A percentile compares a stretch with the other conserved stretches of the same genome.
phyloP scores from a whole-genome alignment of 1,140 invertebrate genomes.

The Drosophila eugracilis region DNA sequence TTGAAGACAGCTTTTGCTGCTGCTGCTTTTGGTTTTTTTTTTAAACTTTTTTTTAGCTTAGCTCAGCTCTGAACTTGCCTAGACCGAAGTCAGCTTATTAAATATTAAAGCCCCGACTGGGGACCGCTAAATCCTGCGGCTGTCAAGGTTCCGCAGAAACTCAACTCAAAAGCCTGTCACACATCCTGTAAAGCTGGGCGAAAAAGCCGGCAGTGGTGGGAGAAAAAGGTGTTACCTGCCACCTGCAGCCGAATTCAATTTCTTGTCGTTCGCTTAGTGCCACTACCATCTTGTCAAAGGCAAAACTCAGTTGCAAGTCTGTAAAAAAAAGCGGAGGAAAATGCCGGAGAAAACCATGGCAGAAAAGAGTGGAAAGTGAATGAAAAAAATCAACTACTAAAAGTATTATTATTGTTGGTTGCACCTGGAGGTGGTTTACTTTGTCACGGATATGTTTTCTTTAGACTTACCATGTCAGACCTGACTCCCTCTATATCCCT shows the following conservation, averaged over 20 bases:
- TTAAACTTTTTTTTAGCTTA: slow-evolving; percentile 26
- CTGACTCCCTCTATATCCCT: background rate
- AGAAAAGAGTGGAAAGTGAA: slow-evolving; percentile 2
- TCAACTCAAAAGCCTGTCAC: slow-evolving; percentile 65
- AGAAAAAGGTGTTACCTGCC: slow-evolving; percentile 24
- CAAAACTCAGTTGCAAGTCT: slow-evolving; percentile 58
- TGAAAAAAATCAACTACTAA: slow-evolving; percentile 61
- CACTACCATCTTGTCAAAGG: slow-evolving; percentile 54
- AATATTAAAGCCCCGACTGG: slow-evolving; percentile 69
- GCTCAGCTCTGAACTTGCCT: slow-evolving; percentile 25
- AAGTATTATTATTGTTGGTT: slow-evolving; percentile 78
- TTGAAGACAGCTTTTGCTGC: slow-evolving; percentile 29
- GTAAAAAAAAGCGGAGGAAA: background rate
- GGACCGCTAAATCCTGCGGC: slow-evolving; percentile 72
- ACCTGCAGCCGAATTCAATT: slow-evolving; percentile 73
- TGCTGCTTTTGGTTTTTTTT: slow-evolving; percentile 3
- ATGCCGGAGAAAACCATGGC: slow-evolving; percentile 19
- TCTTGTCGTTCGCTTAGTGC: slow-evolving; percentile 53
- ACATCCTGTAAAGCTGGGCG: slow-evolving; percentile 47
- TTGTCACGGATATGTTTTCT: slow-evolving; percentile 83
- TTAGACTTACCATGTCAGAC: slow-evolving; percentile 70
- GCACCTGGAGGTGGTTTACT: slow-evolving; percentile 78
- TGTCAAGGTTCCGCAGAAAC: slow-evolving; percentile 54
- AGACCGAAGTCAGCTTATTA: slow-evolving; percentile 71
- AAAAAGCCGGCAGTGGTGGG: slow-evolving; percentile 1